A percentile compares a stretch with the other conserved stretches of the same genome.
Evolutionary conservation across 2,113 vertebrate genomes (phyloP).

Genomic region (Archilochus colubris): DNA sequence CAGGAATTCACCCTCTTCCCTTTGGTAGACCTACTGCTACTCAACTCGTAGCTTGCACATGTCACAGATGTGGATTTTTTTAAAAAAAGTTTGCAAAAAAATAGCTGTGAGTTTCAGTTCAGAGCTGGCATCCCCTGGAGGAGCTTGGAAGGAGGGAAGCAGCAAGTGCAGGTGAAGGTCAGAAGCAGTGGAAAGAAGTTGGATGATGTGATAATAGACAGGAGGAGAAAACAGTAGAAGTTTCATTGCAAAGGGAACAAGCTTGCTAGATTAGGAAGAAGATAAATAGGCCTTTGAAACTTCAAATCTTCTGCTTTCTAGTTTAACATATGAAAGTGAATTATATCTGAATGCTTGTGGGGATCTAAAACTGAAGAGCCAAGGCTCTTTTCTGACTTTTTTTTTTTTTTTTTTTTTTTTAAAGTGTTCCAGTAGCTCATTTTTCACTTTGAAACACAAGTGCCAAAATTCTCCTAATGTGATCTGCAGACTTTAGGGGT

Average conservation of each 20-base stretch:
- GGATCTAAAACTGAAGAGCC: conserved; percentile 33
- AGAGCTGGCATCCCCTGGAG: background rate
- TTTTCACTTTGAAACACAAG: conserved; percentile 35
- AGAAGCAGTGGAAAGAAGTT: background rate
- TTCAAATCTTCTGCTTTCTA: conserved; percentile 32
- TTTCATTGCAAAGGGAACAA: conserved; percentile 16
- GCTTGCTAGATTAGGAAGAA: conserved; percentile 28
- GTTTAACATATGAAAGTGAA: conserved; percentile 58
- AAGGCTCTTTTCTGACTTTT: background rate
- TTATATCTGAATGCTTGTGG: conserved; percentile 22
- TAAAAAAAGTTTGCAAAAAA: background rate
- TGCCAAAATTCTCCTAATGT: background rate
- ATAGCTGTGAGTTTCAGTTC: background rate
- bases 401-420: background rate
- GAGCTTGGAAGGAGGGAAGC: conserved; percentile 7
- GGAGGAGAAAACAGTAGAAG: conserved; percentile 17
- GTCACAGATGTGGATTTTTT: background rate
- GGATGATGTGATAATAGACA: conserved; percentile 28
- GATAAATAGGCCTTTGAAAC: conserved; percentile 58
- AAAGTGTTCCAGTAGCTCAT: background rate
- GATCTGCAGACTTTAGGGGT: background rate
- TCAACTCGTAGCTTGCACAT: background rate
- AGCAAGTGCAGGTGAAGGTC: conserved; percentile 28
- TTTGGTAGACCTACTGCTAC: background rate
- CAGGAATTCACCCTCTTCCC: background rate